Percentiles rank a stretch among this genome's conserved stretches.
Evolutionary conservation across 2,113 vertebrate genomes (phyloP).

Genomic region (Cavia aperea): DNA sequence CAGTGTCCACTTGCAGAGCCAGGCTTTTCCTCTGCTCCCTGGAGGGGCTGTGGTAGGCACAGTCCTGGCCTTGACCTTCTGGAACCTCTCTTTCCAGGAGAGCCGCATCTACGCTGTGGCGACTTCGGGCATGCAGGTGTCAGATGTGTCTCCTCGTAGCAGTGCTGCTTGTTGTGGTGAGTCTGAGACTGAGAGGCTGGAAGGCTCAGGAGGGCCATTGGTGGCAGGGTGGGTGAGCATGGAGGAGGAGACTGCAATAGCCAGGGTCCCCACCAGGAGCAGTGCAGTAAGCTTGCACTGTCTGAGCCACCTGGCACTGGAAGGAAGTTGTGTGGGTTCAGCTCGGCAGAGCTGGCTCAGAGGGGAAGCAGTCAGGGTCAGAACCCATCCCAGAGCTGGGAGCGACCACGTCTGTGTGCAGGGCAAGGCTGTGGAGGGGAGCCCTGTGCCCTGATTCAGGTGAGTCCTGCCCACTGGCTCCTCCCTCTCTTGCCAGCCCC

Average conservation of each 20-base stretch:
- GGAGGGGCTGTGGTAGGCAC: neutral
- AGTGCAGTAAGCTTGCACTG: neutral
- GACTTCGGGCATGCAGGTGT: slow-evolving; percentile 91
- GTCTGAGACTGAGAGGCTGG: neutral
- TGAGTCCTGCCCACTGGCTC: neutral
- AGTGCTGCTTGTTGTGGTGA: slow-evolving; percentile 41
- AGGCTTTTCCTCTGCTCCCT: neutral
- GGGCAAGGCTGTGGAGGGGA: neutral
- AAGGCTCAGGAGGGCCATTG: too few relatives aligned
- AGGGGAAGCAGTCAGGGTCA: neutral
- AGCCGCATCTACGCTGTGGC: slow-evolving; percentile 97
- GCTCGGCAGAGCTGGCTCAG: neutral
- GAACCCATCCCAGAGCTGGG: neutral
- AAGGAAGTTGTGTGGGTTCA: neutral
- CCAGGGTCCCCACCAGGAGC: neutral
- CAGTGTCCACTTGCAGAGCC: neutral
- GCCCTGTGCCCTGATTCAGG: neutral
- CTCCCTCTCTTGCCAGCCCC: neutral
- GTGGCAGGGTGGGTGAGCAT: neutral
- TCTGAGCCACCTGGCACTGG: neutral
- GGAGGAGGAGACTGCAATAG: neutral
- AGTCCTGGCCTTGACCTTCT: neutral
- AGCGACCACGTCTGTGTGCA: neutral
- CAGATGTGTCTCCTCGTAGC: slow-evolving; percentile 76
- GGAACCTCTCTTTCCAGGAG: slow-evolving; percentile 78